phyloP scores from a whole-genome alignment of 2,797 vertebrate genomes.

The Liparis tanakae region DNA sequence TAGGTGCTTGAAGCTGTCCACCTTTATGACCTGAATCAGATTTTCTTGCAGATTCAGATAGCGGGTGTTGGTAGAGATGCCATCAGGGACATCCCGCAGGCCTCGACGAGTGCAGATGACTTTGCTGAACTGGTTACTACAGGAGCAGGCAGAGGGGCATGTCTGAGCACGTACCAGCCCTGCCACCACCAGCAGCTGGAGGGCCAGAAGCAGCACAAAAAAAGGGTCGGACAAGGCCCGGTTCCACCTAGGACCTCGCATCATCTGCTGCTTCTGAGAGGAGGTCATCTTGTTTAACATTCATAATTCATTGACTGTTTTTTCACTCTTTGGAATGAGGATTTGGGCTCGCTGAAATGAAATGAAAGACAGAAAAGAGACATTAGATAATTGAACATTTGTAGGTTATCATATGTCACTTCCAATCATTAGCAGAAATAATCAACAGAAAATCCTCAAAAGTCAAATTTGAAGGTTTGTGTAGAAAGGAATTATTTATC shows the following conservation, averaged over 20 bases:
- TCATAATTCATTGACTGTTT: conserved; percentile 98
- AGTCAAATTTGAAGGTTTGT: neutral
- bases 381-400: conserved; percentile 31
- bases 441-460: neutral
- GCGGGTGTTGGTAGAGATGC: conserved; percentile 98
- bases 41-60: conserved; percentile 99
- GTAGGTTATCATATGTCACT: neutral
- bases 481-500: conserved; percentile 6
- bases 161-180: conserved; percentile 98
- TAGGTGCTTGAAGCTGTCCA: conserved; percentile 99
- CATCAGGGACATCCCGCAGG: conserved; percentile 96
- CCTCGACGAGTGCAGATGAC: conserved; percentile 98
- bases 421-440: neutral
- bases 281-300: conserved; percentile 99
- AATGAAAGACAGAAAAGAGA: conserved; percentile 51
- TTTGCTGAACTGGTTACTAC: conserved; percentile 99
- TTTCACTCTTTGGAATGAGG: conserved; percentile 86
- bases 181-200: conserved; percentile 98
- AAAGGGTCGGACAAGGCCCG: conserved; percentile 99
- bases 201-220: conserved; percentile 98
- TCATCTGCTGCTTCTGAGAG: conserved; percentile 99
- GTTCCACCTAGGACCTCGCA: conserved; percentile 99
- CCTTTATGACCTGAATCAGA: conserved; percentile 98
- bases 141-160: conserved; percentile 98
- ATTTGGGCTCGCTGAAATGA: conserved; percentile 78